phyloP scores from a whole-genome alignment of 2,113 vertebrate species.

The Siniperca knerii region DNA sequence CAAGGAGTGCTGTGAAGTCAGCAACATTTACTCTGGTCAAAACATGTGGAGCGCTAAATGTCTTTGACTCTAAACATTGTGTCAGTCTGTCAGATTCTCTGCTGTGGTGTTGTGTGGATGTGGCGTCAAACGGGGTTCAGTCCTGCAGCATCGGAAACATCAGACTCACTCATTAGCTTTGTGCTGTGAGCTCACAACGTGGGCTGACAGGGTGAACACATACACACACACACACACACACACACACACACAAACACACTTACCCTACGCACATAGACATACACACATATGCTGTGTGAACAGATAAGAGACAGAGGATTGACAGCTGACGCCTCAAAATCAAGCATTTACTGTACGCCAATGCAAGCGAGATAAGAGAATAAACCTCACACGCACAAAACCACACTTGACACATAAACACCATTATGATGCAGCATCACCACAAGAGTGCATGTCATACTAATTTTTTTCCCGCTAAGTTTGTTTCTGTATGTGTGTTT shows the following conservation, averaged over 20 bases:
- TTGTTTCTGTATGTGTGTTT: not conserved
- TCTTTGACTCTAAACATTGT: conserved; percentile 21
- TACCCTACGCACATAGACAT: not conserved
- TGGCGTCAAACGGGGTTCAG: conserved; percentile 29
- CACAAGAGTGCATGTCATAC: not conserved
- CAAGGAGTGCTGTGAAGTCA: conserved; percentile 37
- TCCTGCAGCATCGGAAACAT: conserved; percentile 49
- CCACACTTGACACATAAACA: not conserved
- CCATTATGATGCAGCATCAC: not conserved
- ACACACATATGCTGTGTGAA: conserved; percentile 8
- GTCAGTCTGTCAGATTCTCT: conserved; percentile 24
- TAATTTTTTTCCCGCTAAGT: not conserved
- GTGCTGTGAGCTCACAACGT: conserved; percentile 31
- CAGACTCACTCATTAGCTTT: conserved; percentile 48
- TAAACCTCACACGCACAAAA: not conserved
- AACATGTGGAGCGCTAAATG: conserved; percentile 34
- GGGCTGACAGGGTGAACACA: conserved; percentile 8
- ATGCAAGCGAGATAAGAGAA: conserved; percentile 21
- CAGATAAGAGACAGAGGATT: conserved; percentile 28
- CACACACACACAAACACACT: not conserved
- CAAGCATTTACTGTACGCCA: conserved; percentile 17
- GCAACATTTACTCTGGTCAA: conserved; percentile 40
- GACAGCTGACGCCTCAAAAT: conserved; percentile 37
- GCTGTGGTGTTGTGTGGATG: conserved; percentile 7
- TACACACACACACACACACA: not conserved